Evolutionary conservation across 2,797 vertebrate species (phyloP).

Genomic region (Garrulus glandarius): DNA sequence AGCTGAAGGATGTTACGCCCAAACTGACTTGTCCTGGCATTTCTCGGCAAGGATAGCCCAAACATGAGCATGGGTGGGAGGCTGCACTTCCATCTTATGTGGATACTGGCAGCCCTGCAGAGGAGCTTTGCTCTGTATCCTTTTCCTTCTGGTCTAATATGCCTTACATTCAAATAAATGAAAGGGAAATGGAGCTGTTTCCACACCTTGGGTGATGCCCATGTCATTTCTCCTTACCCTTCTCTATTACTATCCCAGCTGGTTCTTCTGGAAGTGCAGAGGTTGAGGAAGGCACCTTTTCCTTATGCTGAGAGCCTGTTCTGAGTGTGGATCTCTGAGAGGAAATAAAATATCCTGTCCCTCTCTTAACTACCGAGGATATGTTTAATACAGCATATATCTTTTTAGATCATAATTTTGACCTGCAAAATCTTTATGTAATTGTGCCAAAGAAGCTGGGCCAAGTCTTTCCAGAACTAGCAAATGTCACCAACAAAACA

Average conservation of each 20-base stretch:
- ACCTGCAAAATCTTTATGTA: not conserved
- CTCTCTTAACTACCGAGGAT: not conserved
- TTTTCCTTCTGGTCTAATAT: not conserved
- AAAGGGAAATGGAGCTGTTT: not conserved
- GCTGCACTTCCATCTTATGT: not conserved
- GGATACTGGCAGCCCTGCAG: not conserved
- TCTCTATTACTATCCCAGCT: not conserved
- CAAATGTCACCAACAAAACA: not conserved
- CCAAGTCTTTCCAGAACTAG: not conserved
- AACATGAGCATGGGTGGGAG: rapidly evolving
- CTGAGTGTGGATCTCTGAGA: not conserved
- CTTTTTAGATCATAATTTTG: not conserved
- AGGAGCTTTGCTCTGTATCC: not conserved
- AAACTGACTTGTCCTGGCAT: not conserved
- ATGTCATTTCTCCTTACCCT: not conserved
- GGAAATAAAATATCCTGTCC: not conserved
- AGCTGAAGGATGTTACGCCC: not conserved
- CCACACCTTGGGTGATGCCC: not conserved
- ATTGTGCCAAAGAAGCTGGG: rapidly evolving
- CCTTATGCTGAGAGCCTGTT: not conserved
- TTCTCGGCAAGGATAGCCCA: not conserved
- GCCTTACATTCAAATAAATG: not conserved
- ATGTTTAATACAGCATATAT: not conserved
- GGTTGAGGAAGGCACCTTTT: not conserved
- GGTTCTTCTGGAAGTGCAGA: not conserved